phyloP scores from a whole-genome alignment of 2,797 vertebrate species.

The Rhabdomys pumilio region DNA sequence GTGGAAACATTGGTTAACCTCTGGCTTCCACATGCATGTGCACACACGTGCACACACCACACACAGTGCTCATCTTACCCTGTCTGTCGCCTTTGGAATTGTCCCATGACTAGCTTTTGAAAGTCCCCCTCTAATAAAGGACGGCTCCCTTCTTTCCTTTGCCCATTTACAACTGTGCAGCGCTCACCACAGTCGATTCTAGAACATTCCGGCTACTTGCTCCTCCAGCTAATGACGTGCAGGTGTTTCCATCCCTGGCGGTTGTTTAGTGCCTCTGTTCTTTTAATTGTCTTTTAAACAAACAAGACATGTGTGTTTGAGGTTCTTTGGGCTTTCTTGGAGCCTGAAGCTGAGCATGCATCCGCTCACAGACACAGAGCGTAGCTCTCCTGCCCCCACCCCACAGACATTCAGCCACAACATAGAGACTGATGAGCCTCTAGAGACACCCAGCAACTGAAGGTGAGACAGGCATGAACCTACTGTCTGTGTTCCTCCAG shows the following conservation, averaged over 20 bases:
- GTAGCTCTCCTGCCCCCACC: no score
- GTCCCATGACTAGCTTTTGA: neutral
- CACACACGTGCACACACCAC: neutral
- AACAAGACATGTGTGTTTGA: rapidly evolving
- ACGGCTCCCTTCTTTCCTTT: neutral
- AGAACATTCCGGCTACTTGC: neutral
- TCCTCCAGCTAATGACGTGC: rapidly evolving
- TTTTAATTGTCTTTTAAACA: neutral
- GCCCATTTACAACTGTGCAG: neutral
- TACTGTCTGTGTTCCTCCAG: neutral
- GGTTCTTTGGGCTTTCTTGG: neutral
- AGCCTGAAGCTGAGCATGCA: rapidly evolving
- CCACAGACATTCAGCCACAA: neutral
- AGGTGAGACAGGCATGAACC: neutral
- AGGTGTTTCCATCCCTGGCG: rapidly evolving
- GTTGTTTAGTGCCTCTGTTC: neutral
- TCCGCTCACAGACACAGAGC: neutral
- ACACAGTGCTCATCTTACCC: neutral
- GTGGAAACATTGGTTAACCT: neutral
- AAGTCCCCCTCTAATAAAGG: no score
- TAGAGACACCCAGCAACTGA: neutral
- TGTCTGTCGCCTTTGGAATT: neutral
- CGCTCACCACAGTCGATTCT: neutral
- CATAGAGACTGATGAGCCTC: neutral
- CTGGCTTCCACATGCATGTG: neutral